These are phyloP conservation scores for Alosa sapidissima DNA, from an alignment of 2,797 vertebrate genomes.

Conservation along the genomic window DNA sequence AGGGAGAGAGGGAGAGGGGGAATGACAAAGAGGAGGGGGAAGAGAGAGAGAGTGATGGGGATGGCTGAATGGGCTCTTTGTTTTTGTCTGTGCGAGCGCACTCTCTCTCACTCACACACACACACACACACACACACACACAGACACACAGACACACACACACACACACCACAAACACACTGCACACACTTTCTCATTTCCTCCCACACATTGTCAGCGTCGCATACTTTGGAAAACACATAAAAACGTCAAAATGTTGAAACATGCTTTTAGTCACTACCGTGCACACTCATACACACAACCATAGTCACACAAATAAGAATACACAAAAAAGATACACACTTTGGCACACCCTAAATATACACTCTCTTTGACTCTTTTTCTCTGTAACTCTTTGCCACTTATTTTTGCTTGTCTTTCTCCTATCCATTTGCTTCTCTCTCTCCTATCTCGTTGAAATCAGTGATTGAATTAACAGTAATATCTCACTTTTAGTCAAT, in stretches of 20 bases:
- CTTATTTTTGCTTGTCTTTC: not conserved
- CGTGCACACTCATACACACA: not conserved
- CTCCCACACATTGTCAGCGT: not conserved
- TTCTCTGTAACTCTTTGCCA: not conserved
- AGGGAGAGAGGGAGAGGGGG: not conserved
- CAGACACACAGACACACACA: slow-evolving; percentile 11
- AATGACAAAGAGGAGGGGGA: too few relatives aligned
- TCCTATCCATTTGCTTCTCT: not conserved
- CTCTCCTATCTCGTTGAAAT: not conserved
- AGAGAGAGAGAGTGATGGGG: not conserved
- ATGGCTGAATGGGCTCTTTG: slow-evolving; percentile 14
- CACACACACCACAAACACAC: not conserved
- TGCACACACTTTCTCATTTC: not conserved
- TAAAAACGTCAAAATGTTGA: not conserved
- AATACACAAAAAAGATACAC: not conserved
- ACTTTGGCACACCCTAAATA: not conserved
- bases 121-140: slow-evolving; percentile 33
- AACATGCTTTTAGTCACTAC: not conserved
- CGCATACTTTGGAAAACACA: not conserved
- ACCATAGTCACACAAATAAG: not conserved
- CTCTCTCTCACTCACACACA: slow-evolving; percentile 41
- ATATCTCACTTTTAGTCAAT: not conserved
- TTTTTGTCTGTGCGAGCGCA: not conserved
- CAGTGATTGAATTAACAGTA: not conserved
- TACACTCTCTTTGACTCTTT: too few relatives aligned